Base-by-base conservation (phyloP, 2,888 invertebrate species). In the Artemia sinica region DNA sequence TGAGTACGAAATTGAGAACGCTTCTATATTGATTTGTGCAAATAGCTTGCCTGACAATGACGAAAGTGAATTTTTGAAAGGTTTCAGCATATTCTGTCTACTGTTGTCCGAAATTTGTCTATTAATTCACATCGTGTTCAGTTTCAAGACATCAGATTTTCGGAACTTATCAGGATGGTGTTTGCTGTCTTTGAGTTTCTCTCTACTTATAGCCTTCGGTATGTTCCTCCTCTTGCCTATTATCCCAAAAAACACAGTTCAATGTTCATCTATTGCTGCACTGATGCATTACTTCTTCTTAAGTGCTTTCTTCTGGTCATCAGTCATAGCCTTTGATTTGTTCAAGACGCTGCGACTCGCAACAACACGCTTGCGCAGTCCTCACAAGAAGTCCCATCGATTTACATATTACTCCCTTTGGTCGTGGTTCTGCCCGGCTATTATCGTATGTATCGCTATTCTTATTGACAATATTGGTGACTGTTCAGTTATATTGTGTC, bases 231-330 rank as follows among this genome's bases (percentile, higher is more conserved):
- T 76, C 18, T 76, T 78, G 50, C 78, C 78, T 68, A 75, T 78
- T 68, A 74, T 77, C 18, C 70, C 73, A 50, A 72, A 73, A 69
- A 8, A 58, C 18, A 14, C 58, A 58, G 72, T 73, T 8, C 72
- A 73, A 10, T 82, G 82, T 72, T 74, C 77, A 14, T 74, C 76
- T 2, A 73, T 79, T n/a, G 81, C 78, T 10, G 75, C 79, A 2
- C 71, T 77, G 41, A 78, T 80, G 69, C 81, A 81, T 72, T 82
- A 79, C 75, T 76, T 78, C 72, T 82, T 81, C 74, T 75, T 82
- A 70, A 77, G 80, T 1, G 78, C 82, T 2, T 82, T 82, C 74
- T 78, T 78, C 71, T 83, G 83, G 83, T 81, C 81, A 79, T 78
- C 81, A 68, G 77, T 80, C 6, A 78, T 82, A 75, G 79, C 82